These are phyloP conservation scores for Pachliopta kotzebuea DNA, from an alignment of 2,888 invertebrate genomes.

Conservation along the genomic window DNA sequence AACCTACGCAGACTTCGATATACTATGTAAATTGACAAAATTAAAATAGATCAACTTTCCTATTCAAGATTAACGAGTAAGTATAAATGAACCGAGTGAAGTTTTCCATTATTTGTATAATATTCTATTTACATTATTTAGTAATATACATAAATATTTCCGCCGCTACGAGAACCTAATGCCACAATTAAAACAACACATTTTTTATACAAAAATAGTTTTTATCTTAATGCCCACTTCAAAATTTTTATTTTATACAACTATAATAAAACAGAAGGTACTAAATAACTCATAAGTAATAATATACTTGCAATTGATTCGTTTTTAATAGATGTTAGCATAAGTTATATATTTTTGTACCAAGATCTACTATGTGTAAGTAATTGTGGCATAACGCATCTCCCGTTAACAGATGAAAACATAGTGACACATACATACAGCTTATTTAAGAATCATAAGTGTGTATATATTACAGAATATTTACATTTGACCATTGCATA, in stretches of 20 bases:
- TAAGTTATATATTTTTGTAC: neutral
- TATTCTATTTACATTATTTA: constrained; percentile 73
- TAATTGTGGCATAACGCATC: constrained; percentile 40
- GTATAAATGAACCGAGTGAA: constrained; percentile 56
- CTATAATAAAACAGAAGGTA: neutral
- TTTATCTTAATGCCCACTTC: constrained; percentile 7
- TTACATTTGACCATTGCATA: constrained; percentile 52
- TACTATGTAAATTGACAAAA: constrained; percentile 66
- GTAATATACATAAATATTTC: constrained; percentile 75
- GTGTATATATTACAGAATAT: constrained; percentile 68
- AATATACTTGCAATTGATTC: neutral
- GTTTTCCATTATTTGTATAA: constrained; percentile 51
- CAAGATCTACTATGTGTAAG: constrained; percentile 6
- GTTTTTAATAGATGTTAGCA: neutral
- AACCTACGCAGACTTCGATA: constrained; percentile 65
- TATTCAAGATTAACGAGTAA: constrained; percentile 50
- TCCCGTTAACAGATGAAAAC: constrained; percentile 53
- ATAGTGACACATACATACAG: constrained; percentile 49
- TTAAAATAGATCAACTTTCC: constrained; percentile 51
- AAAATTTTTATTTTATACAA: neutral
- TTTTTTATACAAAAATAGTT: constrained; percentile 31
- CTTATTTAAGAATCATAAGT: constrained; percentile 49
- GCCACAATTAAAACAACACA: constrained; percentile 36
- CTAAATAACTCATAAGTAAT: neutral
- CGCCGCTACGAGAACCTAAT: constrained; percentile 58